These are phyloP conservation scores for Reticulitermes speratus DNA, from an alignment of 1,140 invertebrate genomes.

Conservation along the genomic window DNA sequence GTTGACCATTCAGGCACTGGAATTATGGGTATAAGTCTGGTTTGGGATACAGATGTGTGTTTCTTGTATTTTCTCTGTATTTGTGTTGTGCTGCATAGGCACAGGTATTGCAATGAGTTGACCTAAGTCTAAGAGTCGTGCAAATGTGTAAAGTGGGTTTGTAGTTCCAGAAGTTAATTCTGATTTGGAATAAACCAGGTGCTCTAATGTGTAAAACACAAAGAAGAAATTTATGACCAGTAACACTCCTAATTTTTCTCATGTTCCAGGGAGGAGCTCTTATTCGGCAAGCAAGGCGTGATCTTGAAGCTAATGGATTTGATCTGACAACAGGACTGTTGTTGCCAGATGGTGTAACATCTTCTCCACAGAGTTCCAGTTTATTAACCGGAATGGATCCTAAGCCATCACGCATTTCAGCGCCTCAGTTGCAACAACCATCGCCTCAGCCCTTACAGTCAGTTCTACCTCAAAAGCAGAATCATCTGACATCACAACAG, in stretches of 20 bases:
- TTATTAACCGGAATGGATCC: neutral
- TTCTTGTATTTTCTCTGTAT: too few species aligned
- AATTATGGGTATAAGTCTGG: too few species aligned
- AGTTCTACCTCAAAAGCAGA: neutral
- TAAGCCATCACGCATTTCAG: neutral
- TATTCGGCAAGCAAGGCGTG: constrained; percentile 73
- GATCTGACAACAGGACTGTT: constrained; percentile 42
- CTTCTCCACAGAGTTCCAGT: neutral
- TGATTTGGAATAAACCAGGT: too few species aligned
- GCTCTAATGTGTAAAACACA: too few species aligned
- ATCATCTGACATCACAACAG: neutral
- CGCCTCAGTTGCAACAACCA: neutral
- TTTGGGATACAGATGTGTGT: too few species aligned
- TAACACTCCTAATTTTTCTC: constrained; percentile 22
- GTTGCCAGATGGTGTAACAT: constrained; percentile 29
- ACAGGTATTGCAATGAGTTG: too few species aligned
- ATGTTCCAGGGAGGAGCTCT: constrained; percentile 61
- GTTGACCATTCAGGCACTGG: too few species aligned
- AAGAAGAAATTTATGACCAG: too few species aligned
- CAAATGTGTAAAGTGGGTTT: too few species aligned
- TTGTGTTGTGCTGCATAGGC: too few species aligned
- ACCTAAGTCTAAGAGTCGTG: too few species aligned
- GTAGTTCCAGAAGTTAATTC: too few species aligned
- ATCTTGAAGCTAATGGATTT: constrained; percentile 67
- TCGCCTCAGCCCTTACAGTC: neutral